These are phyloP conservation scores for Dorcus parallelipipedus DNA, from an alignment of 2,888 invertebrate genomes.

Conservation along the genomic window DNA sequence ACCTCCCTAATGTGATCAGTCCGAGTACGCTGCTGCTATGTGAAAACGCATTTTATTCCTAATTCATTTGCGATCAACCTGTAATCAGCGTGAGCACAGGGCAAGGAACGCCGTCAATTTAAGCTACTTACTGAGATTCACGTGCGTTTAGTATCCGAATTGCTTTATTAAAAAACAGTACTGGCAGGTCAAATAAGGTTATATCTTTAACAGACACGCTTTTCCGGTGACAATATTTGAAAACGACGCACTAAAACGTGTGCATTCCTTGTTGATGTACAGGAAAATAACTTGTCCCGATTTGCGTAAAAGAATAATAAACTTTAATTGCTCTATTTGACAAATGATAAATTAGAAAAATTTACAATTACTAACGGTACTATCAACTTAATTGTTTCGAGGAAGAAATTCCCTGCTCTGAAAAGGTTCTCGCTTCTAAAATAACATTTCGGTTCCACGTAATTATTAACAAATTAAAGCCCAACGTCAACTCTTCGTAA, in stretches of 20 bases:
- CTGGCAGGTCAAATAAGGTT: conserved; percentile 46
- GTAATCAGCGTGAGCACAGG: background rate
- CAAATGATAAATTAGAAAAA: conserved; percentile 36
- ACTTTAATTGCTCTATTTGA: conserved; percentile 37
- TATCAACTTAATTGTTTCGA: conserved; percentile 13
- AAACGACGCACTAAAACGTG: conserved; percentile 2
- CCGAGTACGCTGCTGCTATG: background rate
- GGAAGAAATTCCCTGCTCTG: background rate
- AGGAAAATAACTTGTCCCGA: background rate
- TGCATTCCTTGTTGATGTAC: conserved; percentile 9
- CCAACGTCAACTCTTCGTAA: no score
- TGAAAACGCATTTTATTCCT: no score
- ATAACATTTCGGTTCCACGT: no score
- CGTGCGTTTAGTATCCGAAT: conserved; percentile 22
- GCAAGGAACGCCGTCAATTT: background rate
- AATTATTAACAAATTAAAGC: no score
- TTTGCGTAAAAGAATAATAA: conserved; percentile 15
- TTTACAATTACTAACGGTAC: conserved; percentile 20
- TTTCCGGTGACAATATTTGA: conserved; percentile 2
- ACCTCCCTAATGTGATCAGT: background rate
- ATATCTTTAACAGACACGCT: conserved; percentile 30
- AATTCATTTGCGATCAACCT: background rate
- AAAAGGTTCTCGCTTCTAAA: background rate
- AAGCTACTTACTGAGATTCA: background rate
- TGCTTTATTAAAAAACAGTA: conserved; percentile 31